phyloP scores from a whole-genome alignment of 2,113 vertebrate species.

The Balaenoptera acutorostrata region DNA sequence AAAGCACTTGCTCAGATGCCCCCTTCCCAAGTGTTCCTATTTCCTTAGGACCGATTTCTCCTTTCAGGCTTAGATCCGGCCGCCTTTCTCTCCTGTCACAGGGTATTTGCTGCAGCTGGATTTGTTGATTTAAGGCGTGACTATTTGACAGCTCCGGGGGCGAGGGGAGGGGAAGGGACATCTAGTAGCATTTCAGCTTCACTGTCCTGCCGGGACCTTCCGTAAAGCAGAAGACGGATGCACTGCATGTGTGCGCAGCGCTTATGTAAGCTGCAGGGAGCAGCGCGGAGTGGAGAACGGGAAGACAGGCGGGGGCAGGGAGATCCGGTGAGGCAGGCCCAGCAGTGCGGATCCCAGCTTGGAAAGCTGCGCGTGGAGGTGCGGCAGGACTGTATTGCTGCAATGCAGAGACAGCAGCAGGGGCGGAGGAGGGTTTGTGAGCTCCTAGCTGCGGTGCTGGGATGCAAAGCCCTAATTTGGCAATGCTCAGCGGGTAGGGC shows the following conservation, averaged over 20 bases:
- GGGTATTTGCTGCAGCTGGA: not conserved
- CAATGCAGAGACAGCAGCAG: not conserved
- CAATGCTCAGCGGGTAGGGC: not conserved
- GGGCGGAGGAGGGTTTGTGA: not conserved
- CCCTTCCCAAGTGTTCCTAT: not conserved
- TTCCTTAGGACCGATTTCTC: not conserved
- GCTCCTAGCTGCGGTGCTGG: accelerated
- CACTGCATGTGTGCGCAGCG: not conserved
- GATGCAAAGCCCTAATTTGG: not conserved
- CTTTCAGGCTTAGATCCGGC: not conserved
- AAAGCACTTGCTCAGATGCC: not conserved
- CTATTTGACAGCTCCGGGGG: not conserved
- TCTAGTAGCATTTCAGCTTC: not conserved
- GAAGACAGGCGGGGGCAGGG: not conserved
- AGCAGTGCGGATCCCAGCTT: not conserved
- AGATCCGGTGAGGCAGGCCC: not conserved
- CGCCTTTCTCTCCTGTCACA: not conserved
- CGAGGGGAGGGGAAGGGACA: accelerated
- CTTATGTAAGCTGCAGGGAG: not conserved
- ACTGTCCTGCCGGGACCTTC: not conserved
- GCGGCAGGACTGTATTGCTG: accelerated
- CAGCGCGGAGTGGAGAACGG: accelerated
- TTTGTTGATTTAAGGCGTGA: not conserved
- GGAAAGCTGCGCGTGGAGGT: not conserved
- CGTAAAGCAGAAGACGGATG: not conserved